These are phyloP conservation scores for Opisthograptis luteolata DNA, from an alignment of 2,888 invertebrate genomes.

Conservation along the genomic window DNA sequence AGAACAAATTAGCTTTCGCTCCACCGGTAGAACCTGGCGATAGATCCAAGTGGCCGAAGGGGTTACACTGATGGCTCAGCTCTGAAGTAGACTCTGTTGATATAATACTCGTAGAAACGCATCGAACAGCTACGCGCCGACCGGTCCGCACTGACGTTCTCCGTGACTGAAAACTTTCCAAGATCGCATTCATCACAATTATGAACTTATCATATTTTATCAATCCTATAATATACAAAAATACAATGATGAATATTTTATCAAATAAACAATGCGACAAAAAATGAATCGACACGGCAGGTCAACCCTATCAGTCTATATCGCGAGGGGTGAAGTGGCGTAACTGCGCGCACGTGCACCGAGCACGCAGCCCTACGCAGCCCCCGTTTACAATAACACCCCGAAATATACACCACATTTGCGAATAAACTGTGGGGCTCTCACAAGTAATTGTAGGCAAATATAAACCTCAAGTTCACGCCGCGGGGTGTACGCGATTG, in stretches of 20 bases:
- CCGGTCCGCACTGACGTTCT: too few relatives aligned
- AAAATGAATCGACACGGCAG: constrained; percentile 59
- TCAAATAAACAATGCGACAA: constrained; percentile 43
- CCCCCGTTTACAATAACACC: constrained; percentile 56
- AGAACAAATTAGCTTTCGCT: too few relatives aligned
- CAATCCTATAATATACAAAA: constrained; percentile 24
- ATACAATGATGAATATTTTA: constrained; percentile 46
- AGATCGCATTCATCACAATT: too few relatives aligned
- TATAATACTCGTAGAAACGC: too few relatives aligned
- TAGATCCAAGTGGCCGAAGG: too few relatives aligned
- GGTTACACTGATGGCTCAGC: too few relatives aligned
- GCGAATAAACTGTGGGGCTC: constrained; percentile 61
- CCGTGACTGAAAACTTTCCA: too few relatives aligned
- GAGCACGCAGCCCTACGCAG: constrained; percentile 53
- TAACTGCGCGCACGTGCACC: constrained; percentile 76
- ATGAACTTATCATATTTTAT: constrained; percentile 10
- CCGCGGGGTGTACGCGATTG: constrained; percentile 46
- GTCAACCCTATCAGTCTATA: constrained; percentile 66
- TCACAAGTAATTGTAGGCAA: constrained; percentile 72
- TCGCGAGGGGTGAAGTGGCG: constrained; percentile 58
- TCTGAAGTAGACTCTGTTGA: too few relatives aligned
- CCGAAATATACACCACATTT: constrained; percentile 65
- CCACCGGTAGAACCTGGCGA: too few relatives aligned
- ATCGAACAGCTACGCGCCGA: too few relatives aligned
- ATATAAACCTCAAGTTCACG: constrained; percentile 70